Conservation (phyloP, 2,113 vertebrate species). For the Chelonoidis abingdonii region DNA sequence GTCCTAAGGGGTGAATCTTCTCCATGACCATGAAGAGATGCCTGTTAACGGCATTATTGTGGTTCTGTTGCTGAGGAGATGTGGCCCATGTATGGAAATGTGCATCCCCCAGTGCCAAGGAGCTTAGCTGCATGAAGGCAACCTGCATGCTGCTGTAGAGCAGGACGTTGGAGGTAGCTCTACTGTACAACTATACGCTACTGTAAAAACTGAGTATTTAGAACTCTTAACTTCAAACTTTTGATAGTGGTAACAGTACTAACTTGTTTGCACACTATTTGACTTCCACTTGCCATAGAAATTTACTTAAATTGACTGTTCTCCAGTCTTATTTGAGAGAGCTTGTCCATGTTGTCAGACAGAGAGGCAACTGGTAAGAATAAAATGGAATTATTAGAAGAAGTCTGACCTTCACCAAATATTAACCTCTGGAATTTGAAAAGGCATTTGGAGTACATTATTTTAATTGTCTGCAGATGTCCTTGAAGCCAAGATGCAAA, state of each 20-base stretch:
- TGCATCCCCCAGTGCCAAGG: not conserved
- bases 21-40: not conserved
- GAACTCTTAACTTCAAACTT: too few relatives aligned
- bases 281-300: not conserved
- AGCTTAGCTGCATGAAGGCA: not conserved
- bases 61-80: not conserved
- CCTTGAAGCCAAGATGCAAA: not conserved
- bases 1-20: not conserved
- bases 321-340: not conserved
- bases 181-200: too few relatives aligned
- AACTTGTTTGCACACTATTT: not conserved
- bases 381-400: not conserved
- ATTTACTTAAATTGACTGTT: not conserved
- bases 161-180: too few relatives aligned
- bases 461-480: not conserved
- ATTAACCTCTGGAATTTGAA: not conserved
- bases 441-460: slow-evolving; percentile 15
- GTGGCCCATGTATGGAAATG: not conserved
- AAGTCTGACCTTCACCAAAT: slow-evolving; percentile 17
- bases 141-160: not conserved
- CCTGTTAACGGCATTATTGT: not conserved
- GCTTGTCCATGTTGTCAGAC: not conserved
- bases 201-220: too few relatives aligned
- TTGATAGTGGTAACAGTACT: not conserved
- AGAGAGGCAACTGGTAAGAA: not conserved